These are phyloP conservation scores for Catocala nupta DNA, from an alignment of 2,888 invertebrate species.

Conservation along the genomic window DNA sequence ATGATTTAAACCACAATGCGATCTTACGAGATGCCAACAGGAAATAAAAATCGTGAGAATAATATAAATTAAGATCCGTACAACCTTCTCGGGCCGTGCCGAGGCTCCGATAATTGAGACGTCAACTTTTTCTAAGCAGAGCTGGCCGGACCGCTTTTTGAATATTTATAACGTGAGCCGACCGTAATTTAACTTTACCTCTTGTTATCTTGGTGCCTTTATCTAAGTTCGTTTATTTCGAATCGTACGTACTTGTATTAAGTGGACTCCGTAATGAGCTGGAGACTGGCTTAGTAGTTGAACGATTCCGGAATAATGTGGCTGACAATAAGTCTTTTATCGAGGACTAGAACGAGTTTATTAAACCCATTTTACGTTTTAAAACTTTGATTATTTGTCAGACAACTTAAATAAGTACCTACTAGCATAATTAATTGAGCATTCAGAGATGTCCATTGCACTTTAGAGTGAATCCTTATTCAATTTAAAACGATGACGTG, in stretches of 20 bases:
- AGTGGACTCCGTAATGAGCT: conserved; percentile 45
- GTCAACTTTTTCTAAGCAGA: conserved; percentile 81
- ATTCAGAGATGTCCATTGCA: too few species aligned
- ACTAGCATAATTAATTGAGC: too few species aligned
- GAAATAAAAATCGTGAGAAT: conserved; percentile 85
- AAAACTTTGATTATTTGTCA: too few species aligned
- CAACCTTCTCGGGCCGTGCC: conserved; percentile 40
- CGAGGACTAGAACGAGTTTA: too few species aligned
- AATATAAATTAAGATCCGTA: conserved; percentile 78
- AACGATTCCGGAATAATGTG: not conserved
- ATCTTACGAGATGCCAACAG: conserved; percentile 69
- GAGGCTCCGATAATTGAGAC: conserved; percentile 83
- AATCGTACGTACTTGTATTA: conserved; percentile 41
- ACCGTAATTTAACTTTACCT: conserved; percentile 81
- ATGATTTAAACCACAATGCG: conserved; percentile 47
- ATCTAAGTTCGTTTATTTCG: conserved; percentile 68
- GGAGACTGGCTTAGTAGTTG: not conserved
- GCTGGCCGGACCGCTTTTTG: conserved; percentile 67
- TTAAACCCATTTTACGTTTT: too few species aligned
- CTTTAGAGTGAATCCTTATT: not conserved
- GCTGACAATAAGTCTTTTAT: not conserved
- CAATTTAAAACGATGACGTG: conserved; percentile 14
- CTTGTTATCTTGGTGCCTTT: conserved; percentile 78
- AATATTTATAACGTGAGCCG: conserved; percentile 83
- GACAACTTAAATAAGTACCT: too few species aligned